Evolutionary conservation across 2,888 invertebrate genomes (phyloP).

Genomic region (Amphipyra berbera): DNA sequence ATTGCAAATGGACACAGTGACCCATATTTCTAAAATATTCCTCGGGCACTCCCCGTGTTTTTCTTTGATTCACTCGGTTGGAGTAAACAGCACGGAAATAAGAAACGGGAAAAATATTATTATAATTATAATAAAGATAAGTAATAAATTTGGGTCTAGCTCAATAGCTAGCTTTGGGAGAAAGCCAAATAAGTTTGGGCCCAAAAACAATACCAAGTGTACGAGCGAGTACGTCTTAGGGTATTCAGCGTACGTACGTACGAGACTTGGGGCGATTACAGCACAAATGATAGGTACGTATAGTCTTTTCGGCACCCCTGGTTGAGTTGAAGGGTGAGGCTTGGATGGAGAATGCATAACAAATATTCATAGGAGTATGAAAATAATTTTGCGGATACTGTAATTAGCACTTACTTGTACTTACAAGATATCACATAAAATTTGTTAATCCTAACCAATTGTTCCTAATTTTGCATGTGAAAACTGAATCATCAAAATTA

Average conservation of each 20-base stretch:
- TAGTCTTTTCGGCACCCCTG: too few species aligned
- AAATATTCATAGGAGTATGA: too few species aligned
- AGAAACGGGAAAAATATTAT: slow-evolving; percentile 4
- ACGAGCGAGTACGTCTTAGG: not conserved
- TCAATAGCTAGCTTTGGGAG: slow-evolving; percentile 14
- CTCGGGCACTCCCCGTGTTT: not conserved
- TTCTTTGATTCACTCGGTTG: not conserved
- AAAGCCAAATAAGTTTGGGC: slow-evolving; percentile 9
- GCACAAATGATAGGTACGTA: too few species aligned
- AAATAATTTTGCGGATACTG: too few species aligned
- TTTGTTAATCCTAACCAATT: not conserved
- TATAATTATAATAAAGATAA: not conserved
- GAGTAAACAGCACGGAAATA: slow-evolving; percentile 4
- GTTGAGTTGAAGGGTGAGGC: too few species aligned
- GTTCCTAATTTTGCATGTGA: not conserved
- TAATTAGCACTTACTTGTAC: too few species aligned
- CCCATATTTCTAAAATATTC: slow-evolving; percentile 16
- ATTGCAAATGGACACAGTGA: slow-evolving; percentile 4
- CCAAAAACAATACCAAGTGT: slow-evolving; percentile 13
- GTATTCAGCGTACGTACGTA: not conserved
- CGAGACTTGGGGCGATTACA: not conserved
- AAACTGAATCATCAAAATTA: slow-evolving; percentile 5
- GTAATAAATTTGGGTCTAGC: slow-evolving; percentile 1
- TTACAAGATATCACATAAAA: too few species aligned
- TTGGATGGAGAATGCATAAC: too few species aligned